Percentiles rank a stretch among this genome's conserved stretches.
phyloP scores from a whole-genome alignment of 2,888 invertebrate genomes.

The Lumbricus terrestris region DNA sequence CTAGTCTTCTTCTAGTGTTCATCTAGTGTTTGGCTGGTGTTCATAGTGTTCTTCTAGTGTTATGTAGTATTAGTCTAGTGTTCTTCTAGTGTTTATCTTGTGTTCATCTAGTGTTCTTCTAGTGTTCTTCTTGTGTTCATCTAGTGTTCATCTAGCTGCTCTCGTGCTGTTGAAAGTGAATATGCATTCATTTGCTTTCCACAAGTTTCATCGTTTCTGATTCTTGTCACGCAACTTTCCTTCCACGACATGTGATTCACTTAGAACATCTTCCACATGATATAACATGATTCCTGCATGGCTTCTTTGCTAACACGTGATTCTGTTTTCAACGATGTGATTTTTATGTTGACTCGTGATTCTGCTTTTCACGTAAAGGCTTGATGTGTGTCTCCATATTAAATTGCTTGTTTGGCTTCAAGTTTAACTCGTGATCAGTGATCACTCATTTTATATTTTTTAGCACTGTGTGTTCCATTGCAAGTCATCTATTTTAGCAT shows the following conservation, averaged over 20 bases:
- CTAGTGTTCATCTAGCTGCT: too few species aligned
- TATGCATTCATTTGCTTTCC: not conserved
- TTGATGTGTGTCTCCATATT: not conserved
- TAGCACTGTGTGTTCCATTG: not conserved
- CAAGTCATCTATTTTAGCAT: not conserved
- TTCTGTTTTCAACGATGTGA: not conserved
- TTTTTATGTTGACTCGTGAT: not conserved
- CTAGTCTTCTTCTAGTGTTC: too few species aligned
- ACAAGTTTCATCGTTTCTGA: not conserved
- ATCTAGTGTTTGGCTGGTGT: too few species aligned
- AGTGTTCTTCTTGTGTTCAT: too few species aligned
- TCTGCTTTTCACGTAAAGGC: not conserved
- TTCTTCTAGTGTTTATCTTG: too few species aligned
- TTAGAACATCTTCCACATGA: not conserved
- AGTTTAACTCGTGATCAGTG: too few species aligned
- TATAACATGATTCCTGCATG: not conserved
- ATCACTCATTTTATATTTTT: not conserved
- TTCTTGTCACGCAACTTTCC: not conserved
- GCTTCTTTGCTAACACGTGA: not conserved
- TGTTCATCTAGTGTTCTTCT: too few species aligned
- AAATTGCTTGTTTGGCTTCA: not conserved
- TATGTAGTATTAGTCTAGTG: too few species aligned
- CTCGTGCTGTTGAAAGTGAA: not conserved
- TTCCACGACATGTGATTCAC: not conserved
- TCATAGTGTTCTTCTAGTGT: too few species aligned